Base-by-base conservation (phyloP, 1,140 invertebrate genomes). In the Amphibalanus amphitrite region DNA sequence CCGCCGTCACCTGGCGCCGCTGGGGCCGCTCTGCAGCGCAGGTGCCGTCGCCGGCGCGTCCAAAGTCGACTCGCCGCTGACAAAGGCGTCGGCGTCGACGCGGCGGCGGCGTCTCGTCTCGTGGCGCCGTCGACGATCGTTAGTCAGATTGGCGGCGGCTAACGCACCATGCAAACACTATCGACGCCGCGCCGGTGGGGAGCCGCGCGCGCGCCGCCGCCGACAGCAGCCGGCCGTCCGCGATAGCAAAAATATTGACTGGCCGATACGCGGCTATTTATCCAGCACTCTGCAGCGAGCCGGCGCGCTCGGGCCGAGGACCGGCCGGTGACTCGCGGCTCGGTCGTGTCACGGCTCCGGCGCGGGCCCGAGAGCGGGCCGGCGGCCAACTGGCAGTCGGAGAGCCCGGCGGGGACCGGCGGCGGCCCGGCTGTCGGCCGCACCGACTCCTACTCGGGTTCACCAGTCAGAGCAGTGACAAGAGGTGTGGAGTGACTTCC, bases 101-200 rank as follows among this genome's bases (percentile, higher is more conserved):
- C 38, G 38, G 6, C 38, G 23, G 47, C 47, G 47, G 47, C 47
- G 47, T 20, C 47, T 59, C 47, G 47, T 13, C 47, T 23, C 47
- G 47, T 20, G 13, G 47, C 47, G 47, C 47, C 47, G 17, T 8
- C 47, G 13, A 20, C 47, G 47, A 59, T 59, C 47, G 47, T 59
- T 59, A 59, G 47, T 23, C 47, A 59, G 47, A 59, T 59, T 59
- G 47, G 47, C 47, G 23, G 47, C 13, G 47, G 47, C 10, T 59
- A 59, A 59, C 47, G 47, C 47, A 59, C 47, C 47, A 59, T 59
- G 47, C 47, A 59, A 59, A 59, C 47, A 59, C 47, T 59, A 59
- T 59, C 47, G 47, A 59, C 47, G 47, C 17, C 13, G 10, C 47
- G 47, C 13, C 47, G 13, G 47, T 59, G 47, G 47, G 13, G 47